Base-by-base conservation (phyloP, 2,888 invertebrate genomes). In the Rhagophthalmus giganteus region DNA sequence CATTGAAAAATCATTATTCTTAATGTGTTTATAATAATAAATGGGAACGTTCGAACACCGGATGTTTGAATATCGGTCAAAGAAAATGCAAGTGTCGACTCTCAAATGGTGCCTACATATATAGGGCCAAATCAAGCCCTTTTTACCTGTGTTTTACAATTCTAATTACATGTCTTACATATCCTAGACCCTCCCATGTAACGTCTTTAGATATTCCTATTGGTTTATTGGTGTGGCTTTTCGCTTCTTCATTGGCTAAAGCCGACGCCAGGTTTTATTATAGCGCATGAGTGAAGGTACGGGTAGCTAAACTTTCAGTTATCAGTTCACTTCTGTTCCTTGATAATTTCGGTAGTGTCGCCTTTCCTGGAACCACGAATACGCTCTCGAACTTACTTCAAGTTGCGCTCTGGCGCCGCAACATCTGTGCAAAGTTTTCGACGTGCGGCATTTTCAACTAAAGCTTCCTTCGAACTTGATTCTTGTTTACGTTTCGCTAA, bases 81-180 rank as follows among this genome's bases (percentile, higher is more conserved):
- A n/a, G n/a, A n/a, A n/a, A n/a, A n/a, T n/a, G n/a, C n/a, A n/a
- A n/a, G n/a, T n/a, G n/a, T n/a, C n/a, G n/a, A n/a, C 20, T 20
- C 7, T 20, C 20, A 3, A 20, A 20, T 20, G 7, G 4, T 20
- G 3, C 20, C 7, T 5, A 7, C 3, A 20, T 20, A 20, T 20
- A 14, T 37, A 37, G 12, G 14, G 26, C 10, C 28, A 38, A 34
- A 37, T 47, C 28, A 41, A 16, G 33, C 33, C 49, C 49, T 41
- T 49, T 54, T 55, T 61, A 61, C 65, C 60, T 64, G 57, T 66
- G 66, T 69, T 68, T 68, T 68, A 69, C 71, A 72, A 72, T 71
- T 71, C 68, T 73, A 73, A 73, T 73, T 73, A 73, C 71, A 72
- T 68, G 69, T 73, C 72, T 73, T 74, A 72, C 71, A 71, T 72